These are phyloP conservation scores for Drosophila austrosaltans DNA, from an alignment of 2,888 invertebrate genomes.

Conservation along the genomic window DNA sequence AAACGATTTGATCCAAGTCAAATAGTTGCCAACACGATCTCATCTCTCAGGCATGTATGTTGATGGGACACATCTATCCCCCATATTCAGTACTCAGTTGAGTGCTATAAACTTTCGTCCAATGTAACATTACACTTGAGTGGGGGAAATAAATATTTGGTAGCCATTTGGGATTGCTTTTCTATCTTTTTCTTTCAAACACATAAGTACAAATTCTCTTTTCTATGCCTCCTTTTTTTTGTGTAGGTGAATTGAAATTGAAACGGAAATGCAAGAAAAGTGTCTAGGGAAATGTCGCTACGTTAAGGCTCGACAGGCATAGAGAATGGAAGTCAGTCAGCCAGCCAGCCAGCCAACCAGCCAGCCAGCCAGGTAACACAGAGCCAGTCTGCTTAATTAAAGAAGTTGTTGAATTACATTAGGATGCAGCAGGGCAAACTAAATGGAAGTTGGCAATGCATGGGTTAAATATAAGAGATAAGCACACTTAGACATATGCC, in stretches of 20 bases:
- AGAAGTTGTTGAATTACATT: slow-evolving; percentile 74
- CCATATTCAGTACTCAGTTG: slow-evolving; percentile 41
- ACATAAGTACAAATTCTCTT: slow-evolving; percentile 14
- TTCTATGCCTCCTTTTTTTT: slow-evolving; percentile 1
- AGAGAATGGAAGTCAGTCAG: slow-evolving; percentile 32
- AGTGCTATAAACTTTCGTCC: slow-evolving; percentile 68
- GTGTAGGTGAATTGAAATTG: slow-evolving; percentile 66
- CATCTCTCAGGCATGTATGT: slow-evolving; percentile 17
- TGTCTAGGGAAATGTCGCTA: slow-evolving; percentile 68
- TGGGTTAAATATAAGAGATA: slow-evolving; percentile 34
- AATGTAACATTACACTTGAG: slow-evolving; percentile 69
- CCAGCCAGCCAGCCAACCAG: not conserved
- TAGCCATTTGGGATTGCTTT: slow-evolving; percentile 73
- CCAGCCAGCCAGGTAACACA: not conserved
- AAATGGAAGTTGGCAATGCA: slow-evolving; percentile 22
- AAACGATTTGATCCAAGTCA: not conserved
- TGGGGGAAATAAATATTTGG: slow-evolving; percentile 75
- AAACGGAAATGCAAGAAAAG: slow-evolving; percentile 51
- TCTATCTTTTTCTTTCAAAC: slow-evolving; percentile 45
- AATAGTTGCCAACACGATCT: not conserved
- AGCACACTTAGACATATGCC: slow-evolving; percentile 28
- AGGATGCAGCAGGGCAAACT: slow-evolving; percentile 53
- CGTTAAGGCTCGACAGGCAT: slow-evolving; percentile 29
- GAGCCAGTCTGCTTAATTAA: slow-evolving; percentile 64
- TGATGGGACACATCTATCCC: slow-evolving; percentile 11